Evolutionary conservation across 2,797 vertebrate species (phyloP), one percentile per base, ranked within the genome.

Genomic region (Chiroxiphia lanceolata): DNA sequence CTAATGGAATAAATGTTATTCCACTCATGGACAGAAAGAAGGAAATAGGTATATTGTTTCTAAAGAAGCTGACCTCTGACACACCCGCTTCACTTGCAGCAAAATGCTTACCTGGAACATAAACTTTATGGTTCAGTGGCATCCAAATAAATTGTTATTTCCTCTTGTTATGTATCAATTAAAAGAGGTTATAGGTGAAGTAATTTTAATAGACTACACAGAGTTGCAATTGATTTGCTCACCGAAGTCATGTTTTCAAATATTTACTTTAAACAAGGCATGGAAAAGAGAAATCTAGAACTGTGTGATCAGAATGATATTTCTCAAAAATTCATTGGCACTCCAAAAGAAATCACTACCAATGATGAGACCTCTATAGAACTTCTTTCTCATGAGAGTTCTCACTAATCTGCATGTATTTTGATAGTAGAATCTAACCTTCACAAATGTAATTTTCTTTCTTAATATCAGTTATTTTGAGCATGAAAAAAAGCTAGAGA

Each of bases 1-100:
- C 50, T 77, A 78, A 93, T 56, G 77, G 20, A 87, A 89, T 51
- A 84, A 89, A 87, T 57, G 23, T 44, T 89, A 22, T 83, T 83
- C 71, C 45, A 80, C 68, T 89, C 51, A 33, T 0, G 7, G 75
- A 71, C 27, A 85, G 95, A 96, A 54, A 80, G 64, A 61, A 92
- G 86, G 83, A 93, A 95, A 92, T 22, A 42, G 45, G 70, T 44
- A 61, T 87, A 92, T 68, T 47, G 60, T 34, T 93, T 92, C 85
- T 74, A 68, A 93, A 85, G 56, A 31, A 81, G 44, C 34, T 86
- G 88, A 75, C 47, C 57, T 75, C 63, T 88, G 69, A 81, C 3
- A 7, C 23, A 54, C 11, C 13, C 36, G 19, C 61, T 72, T 63
- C 56, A 87, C 75, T 54, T 8, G 13, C 80, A 95, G 70, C 40